phyloP scores from a whole-genome alignment of 2,113 vertebrate species.

The Gambusia holbrooki region DNA sequence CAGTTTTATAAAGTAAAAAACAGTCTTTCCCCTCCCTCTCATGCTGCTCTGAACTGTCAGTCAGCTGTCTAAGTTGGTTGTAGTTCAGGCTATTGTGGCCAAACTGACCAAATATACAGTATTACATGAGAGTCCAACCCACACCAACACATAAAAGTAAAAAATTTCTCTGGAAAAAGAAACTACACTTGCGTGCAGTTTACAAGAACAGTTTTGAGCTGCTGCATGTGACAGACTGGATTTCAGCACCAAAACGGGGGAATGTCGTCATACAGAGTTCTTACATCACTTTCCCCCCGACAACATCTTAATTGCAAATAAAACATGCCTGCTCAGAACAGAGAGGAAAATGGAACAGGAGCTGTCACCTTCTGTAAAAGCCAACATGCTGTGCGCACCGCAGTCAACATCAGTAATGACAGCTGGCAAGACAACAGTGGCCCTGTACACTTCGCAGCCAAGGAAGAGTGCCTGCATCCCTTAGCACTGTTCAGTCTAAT shows the following conservation, averaged over 20 bases:
- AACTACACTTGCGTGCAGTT: not conserved
- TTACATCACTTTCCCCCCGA: constrained; percentile 40
- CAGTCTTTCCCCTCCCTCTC: no score
- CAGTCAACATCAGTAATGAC: constrained; percentile 43
- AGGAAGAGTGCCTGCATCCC: constrained; percentile 17
- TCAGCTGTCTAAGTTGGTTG: not conserved
- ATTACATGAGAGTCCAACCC: not conserved
- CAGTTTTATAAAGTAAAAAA: not conserved
- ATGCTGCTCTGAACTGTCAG: not conserved
- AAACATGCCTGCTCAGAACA: constrained; percentile 25
- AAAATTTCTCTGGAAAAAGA: not conserved
- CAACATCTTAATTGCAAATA: constrained; percentile 43
- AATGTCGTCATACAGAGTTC: constrained; percentile 42
- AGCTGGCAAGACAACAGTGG: constrained; percentile 44
- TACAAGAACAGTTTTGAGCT: not conserved
- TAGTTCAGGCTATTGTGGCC: not conserved
- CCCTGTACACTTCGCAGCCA: constrained; percentile 18
- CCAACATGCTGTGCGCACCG: constrained; percentile 35
- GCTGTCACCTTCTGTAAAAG: constrained; percentile 35
- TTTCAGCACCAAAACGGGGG: constrained; percentile 23
- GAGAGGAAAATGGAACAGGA: constrained; percentile 29
- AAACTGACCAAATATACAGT: not conserved
- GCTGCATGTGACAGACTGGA: constrained; percentile 17
- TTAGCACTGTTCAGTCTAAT: constrained; percentile 18
- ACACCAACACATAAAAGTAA: not conserved